Conservation (phyloP, 2,797 vertebrate species). For the Oreochromis mossambicus region DNA sequence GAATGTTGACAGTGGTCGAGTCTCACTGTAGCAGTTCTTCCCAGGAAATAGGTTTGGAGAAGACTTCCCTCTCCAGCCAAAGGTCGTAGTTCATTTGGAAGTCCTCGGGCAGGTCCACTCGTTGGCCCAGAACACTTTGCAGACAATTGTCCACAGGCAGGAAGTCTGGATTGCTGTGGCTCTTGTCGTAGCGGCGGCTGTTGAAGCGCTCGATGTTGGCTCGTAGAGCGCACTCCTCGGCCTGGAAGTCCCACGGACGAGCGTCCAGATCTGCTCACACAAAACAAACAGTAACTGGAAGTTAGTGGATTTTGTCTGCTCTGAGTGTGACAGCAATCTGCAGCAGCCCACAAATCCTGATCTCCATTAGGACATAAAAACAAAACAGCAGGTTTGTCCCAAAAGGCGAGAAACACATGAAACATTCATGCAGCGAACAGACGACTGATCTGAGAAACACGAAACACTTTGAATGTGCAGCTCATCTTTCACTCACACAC, state of each 20-base stretch:
- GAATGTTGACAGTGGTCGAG: neutral
- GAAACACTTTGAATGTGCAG: neutral
- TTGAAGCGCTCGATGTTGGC: conserved; percentile 96
- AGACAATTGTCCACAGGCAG: conserved; percentile 95
- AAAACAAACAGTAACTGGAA: neutral
- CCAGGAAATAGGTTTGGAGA: conserved; percentile 95
- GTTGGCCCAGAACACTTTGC: conserved; percentile 92
- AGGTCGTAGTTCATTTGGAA: conserved; percentile 95
- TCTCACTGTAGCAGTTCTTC: conserved; percentile 88
- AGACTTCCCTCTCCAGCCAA: conserved; percentile 96
- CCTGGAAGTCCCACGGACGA: conserved; percentile 97
- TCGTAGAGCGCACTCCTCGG: conserved; percentile 92
- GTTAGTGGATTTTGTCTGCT: neutral
- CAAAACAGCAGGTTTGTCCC: neutral
- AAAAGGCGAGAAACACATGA: neutral
- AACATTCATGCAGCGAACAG: neutral
- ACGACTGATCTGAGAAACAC: neutral
- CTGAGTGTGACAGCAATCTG: neutral
- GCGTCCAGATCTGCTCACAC: conserved; percentile 82
- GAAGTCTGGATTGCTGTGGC: conserved; percentile 84
- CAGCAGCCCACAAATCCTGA: neutral
- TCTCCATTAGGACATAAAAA: neutral
- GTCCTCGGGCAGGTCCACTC: conserved; percentile 88
- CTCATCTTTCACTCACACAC: neutral
- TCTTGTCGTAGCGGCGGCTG: conserved; percentile 87